Percentiles rank a stretch among this genome's conserved stretches.
Evolutionary conservation across 2,888 invertebrate species (phyloP).

Genomic region (Litoditis marina): DNA sequence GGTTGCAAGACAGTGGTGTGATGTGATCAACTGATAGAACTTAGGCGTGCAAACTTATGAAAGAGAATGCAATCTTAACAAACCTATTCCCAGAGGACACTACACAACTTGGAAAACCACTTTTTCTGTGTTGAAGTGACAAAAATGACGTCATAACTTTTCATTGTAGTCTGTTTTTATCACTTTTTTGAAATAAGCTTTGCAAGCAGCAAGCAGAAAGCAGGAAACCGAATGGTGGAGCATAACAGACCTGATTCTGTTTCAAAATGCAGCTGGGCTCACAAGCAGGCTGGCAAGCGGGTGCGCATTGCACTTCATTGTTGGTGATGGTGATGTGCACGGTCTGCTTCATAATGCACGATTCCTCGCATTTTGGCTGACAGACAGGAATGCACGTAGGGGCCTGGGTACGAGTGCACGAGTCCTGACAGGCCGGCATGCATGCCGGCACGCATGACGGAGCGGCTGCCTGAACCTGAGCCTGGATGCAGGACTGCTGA

Average conservation of each 20-base stretch:
- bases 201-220: not conserved
- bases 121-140: no score
- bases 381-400: constrained; percentile 23
- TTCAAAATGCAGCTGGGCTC: constrained; percentile 25
- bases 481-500: constrained; percentile 23
- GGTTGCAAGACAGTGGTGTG: no score
- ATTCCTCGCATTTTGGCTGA: constrained; percentile 8
- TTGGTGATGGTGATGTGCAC: constrained; percentile 32
- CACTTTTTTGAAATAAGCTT: constrained; percentile 1
- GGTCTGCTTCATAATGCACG: constrained; percentile 1
- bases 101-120: no score
- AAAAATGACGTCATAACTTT: no score
- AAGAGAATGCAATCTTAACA: not conserved
- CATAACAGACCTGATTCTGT: not conserved
- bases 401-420: constrained; percentile 20
- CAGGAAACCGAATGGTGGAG: not conserved
- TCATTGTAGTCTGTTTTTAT: not conserved
- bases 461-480: not conserved
- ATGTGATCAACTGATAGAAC: no score
- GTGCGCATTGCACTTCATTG: constrained; percentile 30
- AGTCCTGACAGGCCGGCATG: constrained; percentile 34
- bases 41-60: no score
- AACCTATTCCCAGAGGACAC: no score
- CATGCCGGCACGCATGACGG: constrained; percentile 31
- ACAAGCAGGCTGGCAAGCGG: constrained; percentile 30